phyloP scores from a whole-genome alignment of 2,888 invertebrate species.

The Pyrgus malvae region DNA sequence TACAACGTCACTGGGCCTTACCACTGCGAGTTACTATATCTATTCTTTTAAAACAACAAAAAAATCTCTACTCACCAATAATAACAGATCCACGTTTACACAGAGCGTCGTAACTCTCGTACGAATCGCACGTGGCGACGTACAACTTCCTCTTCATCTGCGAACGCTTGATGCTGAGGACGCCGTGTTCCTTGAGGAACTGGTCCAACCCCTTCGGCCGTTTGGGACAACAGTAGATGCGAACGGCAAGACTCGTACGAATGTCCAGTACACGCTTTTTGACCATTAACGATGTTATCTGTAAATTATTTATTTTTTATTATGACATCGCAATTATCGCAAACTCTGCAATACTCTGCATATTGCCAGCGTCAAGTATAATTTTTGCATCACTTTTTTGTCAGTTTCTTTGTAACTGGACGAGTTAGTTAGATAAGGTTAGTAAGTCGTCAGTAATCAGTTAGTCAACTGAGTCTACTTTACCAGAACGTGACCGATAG shows the following conservation, averaged over 20 bases:
- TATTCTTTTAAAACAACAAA: too few species aligned
- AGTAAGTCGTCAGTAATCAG: too few species aligned
- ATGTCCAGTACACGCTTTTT: conserved; percentile 44
- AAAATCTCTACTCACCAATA: conserved; percentile 45
- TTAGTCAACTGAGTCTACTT: too few species aligned
- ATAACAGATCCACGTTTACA: conserved; percentile 23
- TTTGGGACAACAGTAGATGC: conserved; percentile 39
- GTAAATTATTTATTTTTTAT: background rate
- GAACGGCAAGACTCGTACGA: conserved; percentile 37
- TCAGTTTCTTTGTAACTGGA: too few species aligned
- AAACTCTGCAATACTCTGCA: too few species aligned
- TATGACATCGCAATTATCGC: too few species aligned
- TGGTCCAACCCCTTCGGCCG: conserved; percentile 34
- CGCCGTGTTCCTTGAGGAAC: conserved; percentile 39
- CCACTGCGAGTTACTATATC: too few species aligned
- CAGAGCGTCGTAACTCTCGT: conserved; percentile 43
- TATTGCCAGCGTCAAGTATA: too few species aligned
- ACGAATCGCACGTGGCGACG: conserved; percentile 36
- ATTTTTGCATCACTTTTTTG: too few species aligned
- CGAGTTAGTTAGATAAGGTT: too few species aligned
- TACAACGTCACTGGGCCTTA: too few species aligned
- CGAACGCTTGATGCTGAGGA: conserved; percentile 42
- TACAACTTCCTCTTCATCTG: conserved; percentile 30
- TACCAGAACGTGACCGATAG: too few species aligned
- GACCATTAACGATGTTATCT: background rate